These are phyloP conservation scores for Cossypha heuglini DNA, from an alignment of 2,797 vertebrate species.

Conservation along the genomic window DNA sequence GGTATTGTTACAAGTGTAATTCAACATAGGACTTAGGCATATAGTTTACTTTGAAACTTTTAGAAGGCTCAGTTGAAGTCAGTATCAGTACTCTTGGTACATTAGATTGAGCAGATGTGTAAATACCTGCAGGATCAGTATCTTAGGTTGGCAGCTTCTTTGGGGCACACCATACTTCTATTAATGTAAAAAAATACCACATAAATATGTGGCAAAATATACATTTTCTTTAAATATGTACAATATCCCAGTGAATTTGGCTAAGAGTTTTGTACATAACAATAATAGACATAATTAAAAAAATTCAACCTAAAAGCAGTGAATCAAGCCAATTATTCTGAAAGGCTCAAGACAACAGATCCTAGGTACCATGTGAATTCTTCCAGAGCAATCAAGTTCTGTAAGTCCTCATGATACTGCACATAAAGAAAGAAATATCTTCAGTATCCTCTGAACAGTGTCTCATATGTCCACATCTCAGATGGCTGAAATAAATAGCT, in stretches of 20 bases:
- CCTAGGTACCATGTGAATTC: neutral
- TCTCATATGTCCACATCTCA: neutral
- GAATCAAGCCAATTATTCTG: neutral
- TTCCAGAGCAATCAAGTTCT: neutral
- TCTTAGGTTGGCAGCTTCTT: neutral
- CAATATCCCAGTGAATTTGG: neutral
- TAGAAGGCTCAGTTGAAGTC: neutral
- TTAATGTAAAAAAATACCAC: neutral
- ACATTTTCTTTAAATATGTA: accelerated
- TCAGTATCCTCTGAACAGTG: neutral
- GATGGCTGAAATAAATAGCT: neutral
- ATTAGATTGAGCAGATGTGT: neutral
- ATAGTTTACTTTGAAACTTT: neutral
- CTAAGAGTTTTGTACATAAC: neutral
- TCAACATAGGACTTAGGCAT: neutral
- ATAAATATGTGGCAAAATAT: neutral
- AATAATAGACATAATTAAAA: accelerated
- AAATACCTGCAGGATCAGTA: neutral
- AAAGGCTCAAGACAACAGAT: neutral
- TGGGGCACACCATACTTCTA: neutral
- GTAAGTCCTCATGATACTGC: neutral
- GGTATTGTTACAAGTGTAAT: neutral
- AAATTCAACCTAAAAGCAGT: neutral
- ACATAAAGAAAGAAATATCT: neutral
- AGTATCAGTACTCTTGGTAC: neutral